phyloP scores from a whole-genome alignment of 2,797 vertebrate genomes.

The Xiphophorus birchmanni region DNA sequence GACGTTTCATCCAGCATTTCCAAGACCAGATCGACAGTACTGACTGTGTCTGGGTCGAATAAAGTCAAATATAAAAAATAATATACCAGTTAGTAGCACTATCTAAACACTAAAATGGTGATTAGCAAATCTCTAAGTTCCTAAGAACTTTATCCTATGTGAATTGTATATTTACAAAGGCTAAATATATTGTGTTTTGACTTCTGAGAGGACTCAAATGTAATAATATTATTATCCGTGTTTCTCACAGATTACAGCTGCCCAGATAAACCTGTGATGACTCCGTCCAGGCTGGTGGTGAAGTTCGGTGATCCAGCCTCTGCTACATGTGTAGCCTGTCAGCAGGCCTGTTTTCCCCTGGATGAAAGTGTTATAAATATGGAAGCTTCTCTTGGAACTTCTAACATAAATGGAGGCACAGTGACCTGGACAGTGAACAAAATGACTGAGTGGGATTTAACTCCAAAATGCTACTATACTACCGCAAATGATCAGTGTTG shows the following conservation, averaged over 20 bases:
- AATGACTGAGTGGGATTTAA: slow-evolving; percentile 38
- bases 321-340: slow-evolving; percentile 31
- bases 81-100: background rate
- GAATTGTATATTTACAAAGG: background rate
- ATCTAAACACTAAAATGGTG: background rate
- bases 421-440: slow-evolving; percentile 43
- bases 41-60: background rate
- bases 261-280: slow-evolving; percentile 21
- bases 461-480: slow-evolving; percentile 25
- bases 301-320: slow-evolving; percentile 19
- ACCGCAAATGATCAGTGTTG: background rate
- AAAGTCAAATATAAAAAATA: background rate
- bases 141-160: background rate
- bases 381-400: rapidly evolving
- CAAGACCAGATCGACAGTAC: background rate
- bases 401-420: rapidly evolving
- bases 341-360: background rate
- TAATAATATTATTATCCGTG: background rate
- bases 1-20: background rate
- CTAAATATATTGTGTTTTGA: background rate
- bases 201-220: background rate
- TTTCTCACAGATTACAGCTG: slow-evolving; percentile 15
- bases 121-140: background rate
- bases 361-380: rapidly evolving
- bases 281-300: slow-evolving; percentile 44